These are phyloP conservation scores for Apaloderma vittatum DNA, from an alignment of 2,113 vertebrate genomes.

Conservation along the genomic window DNA sequence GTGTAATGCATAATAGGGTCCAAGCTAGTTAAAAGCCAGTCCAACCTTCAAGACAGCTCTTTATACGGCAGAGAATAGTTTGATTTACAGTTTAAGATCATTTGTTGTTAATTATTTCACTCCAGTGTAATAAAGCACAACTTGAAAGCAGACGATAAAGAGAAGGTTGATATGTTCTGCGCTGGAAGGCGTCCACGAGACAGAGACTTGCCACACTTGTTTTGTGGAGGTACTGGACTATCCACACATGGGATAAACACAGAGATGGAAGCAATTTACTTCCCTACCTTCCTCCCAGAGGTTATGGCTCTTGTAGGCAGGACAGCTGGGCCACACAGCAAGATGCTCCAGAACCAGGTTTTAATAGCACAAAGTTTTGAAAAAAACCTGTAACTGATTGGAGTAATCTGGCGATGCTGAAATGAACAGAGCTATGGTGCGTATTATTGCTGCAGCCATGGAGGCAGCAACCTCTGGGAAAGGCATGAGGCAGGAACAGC, in stretches of 20 bases:
- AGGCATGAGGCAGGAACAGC: neutral
- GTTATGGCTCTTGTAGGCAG: neutral
- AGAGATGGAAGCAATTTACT: neutral
- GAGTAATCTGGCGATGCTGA: neutral
- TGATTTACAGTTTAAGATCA: neutral
- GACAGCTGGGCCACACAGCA: neutral
- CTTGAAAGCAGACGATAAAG: neutral
- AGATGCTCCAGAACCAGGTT: neutral
- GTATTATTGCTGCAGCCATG: neutral
- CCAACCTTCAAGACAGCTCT: constrained; percentile 6
- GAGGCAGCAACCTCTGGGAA: neutral
- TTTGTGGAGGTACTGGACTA: neutral
- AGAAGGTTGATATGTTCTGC: neutral
- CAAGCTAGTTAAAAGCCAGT: neutral
- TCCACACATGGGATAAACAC: neutral
- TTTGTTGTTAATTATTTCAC: neutral
- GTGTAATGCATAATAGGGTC: neutral
- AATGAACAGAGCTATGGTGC: neutral
- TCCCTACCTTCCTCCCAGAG: neutral
- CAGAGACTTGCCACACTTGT: neutral
- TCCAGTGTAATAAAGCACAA: neutral
- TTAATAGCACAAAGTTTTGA: neutral
- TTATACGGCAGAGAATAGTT: neutral
- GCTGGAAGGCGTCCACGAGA: neutral
- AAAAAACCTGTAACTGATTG: neutral